A percentile compares a stretch with the other conserved stretches of the same genome.
Evolutionary conservation across 2,113 vertebrate genomes (phyloP).

Genomic region (Proterorhinus semilunaris): DNA sequence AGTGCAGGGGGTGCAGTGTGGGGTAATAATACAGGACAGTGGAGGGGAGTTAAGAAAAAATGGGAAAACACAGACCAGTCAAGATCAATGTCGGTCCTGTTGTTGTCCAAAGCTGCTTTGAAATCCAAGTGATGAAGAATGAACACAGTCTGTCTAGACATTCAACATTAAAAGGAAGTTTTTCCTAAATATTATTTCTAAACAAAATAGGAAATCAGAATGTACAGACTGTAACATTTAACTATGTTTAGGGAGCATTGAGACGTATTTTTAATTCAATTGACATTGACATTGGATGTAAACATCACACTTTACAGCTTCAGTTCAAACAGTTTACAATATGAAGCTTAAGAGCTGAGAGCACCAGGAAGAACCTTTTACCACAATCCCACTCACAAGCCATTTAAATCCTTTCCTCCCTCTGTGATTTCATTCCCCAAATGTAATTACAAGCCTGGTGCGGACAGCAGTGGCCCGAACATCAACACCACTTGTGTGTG

Average conservation of each 20-base stretch:
- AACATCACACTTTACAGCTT: conserved; percentile 14
- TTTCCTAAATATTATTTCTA: too few species aligned
- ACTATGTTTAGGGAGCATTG: neutral
- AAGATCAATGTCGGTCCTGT: conserved; percentile 55
- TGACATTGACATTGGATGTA: conserved; percentile 23
- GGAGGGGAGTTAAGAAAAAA: conserved; percentile 19
- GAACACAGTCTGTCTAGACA: conserved; percentile 44
- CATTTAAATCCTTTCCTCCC: conserved; percentile 63
- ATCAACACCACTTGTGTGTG: conserved; percentile 42
- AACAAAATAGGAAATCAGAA: too few species aligned
- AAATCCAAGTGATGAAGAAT: conserved; percentile 62
- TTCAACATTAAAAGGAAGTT: neutral
- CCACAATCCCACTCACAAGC: conserved; percentile 47
- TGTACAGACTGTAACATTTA: too few species aligned
- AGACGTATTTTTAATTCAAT: too few species aligned
- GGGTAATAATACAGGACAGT: conserved; percentile 6
- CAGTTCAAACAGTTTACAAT: conserved; percentile 45
- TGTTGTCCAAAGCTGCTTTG: conserved; percentile 48
- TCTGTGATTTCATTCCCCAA: conserved; percentile 62
- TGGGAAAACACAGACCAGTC: conserved; percentile 45
- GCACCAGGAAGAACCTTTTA: conserved; percentile 35
- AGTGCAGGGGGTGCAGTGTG: conserved; percentile 13
- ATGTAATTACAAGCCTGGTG: conserved; percentile 71
- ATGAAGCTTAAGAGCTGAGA: conserved; percentile 43
- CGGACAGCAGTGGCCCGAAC: conserved; percentile 49